These are phyloP conservation scores for Phyllostomus discolor DNA, from an alignment of 2,113 vertebrate genomes.

Conservation along the genomic window DNA sequence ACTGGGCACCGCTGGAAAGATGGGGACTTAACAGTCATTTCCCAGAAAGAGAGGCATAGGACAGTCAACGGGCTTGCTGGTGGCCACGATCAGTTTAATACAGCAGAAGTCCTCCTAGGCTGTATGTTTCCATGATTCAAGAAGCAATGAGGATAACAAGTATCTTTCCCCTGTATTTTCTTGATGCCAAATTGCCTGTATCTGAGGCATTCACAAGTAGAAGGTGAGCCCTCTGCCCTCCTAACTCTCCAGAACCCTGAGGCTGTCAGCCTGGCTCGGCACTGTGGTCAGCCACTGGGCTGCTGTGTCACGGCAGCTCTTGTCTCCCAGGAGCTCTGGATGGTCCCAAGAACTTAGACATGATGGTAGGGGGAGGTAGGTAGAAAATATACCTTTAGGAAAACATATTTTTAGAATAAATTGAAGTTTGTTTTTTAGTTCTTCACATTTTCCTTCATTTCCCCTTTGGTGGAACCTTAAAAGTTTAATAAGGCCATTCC, in stretches of 20 bases:
- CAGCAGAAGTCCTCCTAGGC: background rate
- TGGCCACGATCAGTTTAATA: background rate
- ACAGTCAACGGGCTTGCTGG: background rate
- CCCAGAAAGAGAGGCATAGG: background rate
- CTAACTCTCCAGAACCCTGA: background rate
- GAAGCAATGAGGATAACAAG: background rate
- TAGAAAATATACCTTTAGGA: background rate
- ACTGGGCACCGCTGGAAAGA: background rate
- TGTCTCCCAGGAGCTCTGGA: background rate
- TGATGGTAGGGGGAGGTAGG: fast-evolving
- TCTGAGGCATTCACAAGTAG: background rate
- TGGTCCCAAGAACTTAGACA: background rate
- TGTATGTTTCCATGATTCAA: background rate
- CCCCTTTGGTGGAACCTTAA: background rate
- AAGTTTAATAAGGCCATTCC: background rate
- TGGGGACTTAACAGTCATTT: background rate
- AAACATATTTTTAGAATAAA: background rate
- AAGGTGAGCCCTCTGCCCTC: background rate
- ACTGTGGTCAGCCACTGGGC: background rate
- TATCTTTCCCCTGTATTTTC: background rate
- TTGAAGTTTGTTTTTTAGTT: background rate
- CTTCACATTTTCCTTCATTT: background rate
- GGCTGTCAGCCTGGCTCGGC: background rate
- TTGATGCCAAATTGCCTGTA: background rate
- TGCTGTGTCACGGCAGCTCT: background rate